Conservation (phyloP, 1,140 invertebrate species). For the Trichonephila inaurata region DNA sequence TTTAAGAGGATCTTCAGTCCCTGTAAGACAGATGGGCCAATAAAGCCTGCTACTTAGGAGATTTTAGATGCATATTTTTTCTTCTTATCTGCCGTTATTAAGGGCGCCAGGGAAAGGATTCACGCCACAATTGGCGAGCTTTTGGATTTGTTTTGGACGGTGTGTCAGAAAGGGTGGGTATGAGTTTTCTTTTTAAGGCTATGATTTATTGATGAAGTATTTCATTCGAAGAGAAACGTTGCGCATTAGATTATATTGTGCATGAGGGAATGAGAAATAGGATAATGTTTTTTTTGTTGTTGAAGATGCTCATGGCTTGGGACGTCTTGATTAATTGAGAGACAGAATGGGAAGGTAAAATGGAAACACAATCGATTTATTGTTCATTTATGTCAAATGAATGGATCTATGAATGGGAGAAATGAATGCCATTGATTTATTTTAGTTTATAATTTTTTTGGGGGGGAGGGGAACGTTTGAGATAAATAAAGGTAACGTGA, state of each 20-base stretch:
- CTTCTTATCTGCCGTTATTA: slow-evolving; percentile 25
- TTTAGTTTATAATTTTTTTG: too few relatives aligned
- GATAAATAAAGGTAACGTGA: too few relatives aligned
- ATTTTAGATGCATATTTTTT: slow-evolving; percentile 60
- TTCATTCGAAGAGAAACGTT: not conserved
- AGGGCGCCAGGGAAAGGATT: not conserved
- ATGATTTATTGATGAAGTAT: slow-evolving; percentile 43
- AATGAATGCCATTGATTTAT: not conserved
- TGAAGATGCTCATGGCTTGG: not conserved
- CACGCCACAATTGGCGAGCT: not conserved
- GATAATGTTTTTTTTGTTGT: not conserved
- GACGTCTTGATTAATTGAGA: not conserved
- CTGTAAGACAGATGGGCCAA: slow-evolving; percentile 55
- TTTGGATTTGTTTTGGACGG: slow-evolving; percentile 17
- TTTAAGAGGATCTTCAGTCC: slow-evolving; percentile 45
- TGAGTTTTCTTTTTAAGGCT: not conserved
- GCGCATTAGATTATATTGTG: not conserved
- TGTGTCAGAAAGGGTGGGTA: not conserved
- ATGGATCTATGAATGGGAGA: not conserved
- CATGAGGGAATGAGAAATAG: not conserved
- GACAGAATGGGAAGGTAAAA: not conserved
- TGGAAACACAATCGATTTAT: not conserved
- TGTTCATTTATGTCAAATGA: not conserved
- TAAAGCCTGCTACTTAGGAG: slow-evolving; percentile 56
- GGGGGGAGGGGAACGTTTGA: too few relatives aligned